phyloP scores from a whole-genome alignment of 2,113 vertebrate species.

The Oophaga pumilio region DNA sequence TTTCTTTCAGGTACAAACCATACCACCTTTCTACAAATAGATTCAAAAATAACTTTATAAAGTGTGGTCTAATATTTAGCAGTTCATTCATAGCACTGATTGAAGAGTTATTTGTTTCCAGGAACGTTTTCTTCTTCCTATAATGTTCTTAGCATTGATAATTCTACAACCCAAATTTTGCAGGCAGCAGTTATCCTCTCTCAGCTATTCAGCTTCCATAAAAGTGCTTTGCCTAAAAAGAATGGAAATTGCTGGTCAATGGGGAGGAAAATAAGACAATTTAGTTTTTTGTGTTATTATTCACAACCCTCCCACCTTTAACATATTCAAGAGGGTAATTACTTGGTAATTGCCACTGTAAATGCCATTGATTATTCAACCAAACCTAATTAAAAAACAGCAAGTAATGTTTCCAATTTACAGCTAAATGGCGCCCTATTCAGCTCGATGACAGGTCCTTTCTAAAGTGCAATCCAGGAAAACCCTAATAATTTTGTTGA shows the following conservation, averaged over 20 bases:
- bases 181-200: background rate
- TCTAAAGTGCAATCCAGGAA: background rate
- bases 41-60: background rate
- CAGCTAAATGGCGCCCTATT: slow-evolving; percentile 6
- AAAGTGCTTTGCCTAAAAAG: background rate
- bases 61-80: background rate
- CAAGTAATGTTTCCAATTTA: slow-evolving; percentile 20
- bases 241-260: background rate
- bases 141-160: background rate
- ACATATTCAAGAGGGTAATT: background rate
- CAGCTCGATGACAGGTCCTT: background rate
- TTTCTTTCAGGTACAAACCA: background rate
- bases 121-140: background rate
- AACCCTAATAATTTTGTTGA: background rate
- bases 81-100: background rate
- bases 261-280: background rate
- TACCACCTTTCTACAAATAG: background rate
- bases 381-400: slow-evolving; percentile 9
- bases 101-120: background rate
- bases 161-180: background rate
- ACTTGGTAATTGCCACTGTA: slow-evolving; percentile 15
- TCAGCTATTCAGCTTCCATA: background rate
- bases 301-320: background rate
- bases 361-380: background rate
- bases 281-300: slow-evolving; percentile 3